These are phyloP conservation scores for Chloroclysta siterata DNA, from an alignment of 2,888 invertebrate species.

Conservation along the genomic window DNA sequence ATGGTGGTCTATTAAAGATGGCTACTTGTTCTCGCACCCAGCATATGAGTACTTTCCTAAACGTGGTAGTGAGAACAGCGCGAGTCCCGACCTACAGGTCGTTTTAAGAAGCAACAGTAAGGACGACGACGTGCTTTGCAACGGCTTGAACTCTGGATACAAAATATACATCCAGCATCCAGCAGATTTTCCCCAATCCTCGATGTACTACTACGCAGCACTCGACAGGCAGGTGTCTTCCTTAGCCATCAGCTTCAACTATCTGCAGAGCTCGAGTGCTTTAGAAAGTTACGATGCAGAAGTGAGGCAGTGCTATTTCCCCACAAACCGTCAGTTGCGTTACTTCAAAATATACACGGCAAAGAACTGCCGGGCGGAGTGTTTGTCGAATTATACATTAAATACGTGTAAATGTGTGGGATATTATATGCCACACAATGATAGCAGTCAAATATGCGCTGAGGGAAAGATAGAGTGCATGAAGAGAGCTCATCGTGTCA, in stretches of 20 bases:
- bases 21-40: background rate
- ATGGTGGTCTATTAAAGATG: constrained; percentile 14
- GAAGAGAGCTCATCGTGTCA: constrained; percentile 3
- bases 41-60: background rate
- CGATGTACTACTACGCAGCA: constrained; percentile 26
- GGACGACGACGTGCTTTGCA: constrained; percentile 36
- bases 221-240: constrained; percentile 51
- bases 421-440: constrained; percentile 58
- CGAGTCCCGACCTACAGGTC: constrained; percentile 8
- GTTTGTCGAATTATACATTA: constrained; percentile 54
- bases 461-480: constrained; percentile 2
- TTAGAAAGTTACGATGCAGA: constrained; percentile 47
- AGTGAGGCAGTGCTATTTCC: constrained; percentile 60
- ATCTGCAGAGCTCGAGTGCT: constrained; percentile 38
- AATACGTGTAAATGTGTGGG: constrained; percentile 52
- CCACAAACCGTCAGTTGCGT: constrained; percentile 42
- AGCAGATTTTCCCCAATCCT: constrained; percentile 48
- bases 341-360: constrained; percentile 60
- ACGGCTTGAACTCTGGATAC: constrained; percentile 28
- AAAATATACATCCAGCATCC: constrained; percentile 60
- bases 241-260: constrained; percentile 53
- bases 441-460: constrained; percentile 29
- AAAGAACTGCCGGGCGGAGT: constrained; percentile 60
- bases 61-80: constrained; percentile 16
- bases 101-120: background rate